Evolutionary conservation across 1,140 invertebrate genomes (phyloP).

Genomic region (Artemia franciscana): DNA sequence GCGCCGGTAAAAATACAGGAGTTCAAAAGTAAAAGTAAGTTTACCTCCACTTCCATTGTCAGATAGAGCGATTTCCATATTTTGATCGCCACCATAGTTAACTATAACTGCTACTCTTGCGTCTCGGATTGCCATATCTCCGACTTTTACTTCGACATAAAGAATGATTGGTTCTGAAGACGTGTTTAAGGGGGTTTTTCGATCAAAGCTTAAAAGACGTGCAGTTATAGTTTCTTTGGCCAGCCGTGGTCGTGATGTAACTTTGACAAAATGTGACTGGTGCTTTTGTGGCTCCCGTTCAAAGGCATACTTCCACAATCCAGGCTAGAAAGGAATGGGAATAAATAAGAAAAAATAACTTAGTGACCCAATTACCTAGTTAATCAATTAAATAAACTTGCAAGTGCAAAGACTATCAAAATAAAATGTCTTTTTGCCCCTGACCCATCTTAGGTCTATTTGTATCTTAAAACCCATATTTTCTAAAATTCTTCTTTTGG

Average conservation of each 20-base stretch:
- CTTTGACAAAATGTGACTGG: conserved; percentile 29
- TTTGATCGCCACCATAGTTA: conserved; percentile 17
- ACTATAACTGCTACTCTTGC: conserved; percentile 25
- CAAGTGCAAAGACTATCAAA: no score
- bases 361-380: no score
- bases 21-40: no score
- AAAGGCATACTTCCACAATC: conserved; percentile 31
- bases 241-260: conserved; percentile 11
- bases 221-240: neutral
- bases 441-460: no score
- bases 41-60: conserved; percentile 33
- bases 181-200: conserved; percentile 19
- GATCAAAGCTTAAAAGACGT: conserved; percentile 4
- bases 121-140: conserved; percentile 25
- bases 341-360: no score
- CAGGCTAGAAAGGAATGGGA: conserved; percentile 23
- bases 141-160: conserved; percentile 26
- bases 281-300: conserved; percentile 28
- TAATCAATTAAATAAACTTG: no score
- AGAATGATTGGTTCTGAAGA: conserved; percentile 22
- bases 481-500: no score
- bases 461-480: no score
- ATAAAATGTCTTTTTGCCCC: no score
- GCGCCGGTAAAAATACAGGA: no score
- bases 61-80: conserved; percentile 25